Base-by-base conservation (phyloP, 2,113 vertebrate species). In the Actinemys pallida region DNA sequence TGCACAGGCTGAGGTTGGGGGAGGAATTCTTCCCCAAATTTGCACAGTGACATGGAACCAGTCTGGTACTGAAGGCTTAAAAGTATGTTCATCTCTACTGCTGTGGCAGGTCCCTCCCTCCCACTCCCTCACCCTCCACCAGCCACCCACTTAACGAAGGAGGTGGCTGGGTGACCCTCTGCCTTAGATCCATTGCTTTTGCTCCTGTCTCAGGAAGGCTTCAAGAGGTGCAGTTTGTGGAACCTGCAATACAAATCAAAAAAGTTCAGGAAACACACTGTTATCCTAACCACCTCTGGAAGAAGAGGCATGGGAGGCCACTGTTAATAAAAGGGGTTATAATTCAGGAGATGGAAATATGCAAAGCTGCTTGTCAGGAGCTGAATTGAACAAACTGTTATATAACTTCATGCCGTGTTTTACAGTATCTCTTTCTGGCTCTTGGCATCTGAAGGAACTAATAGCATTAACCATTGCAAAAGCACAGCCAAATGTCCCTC, bases 401-500 rank as follows among this genome's bases (percentile, higher is more conserved):
- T 89, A 0, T 88, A 93, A 82, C 8, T 94, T 91, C 39, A 20
- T 19, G 65, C 35, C 13, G 7, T 72, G 35, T 39, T 72, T 88
- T 75, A 19, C 85, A 79, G 79, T 22, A 42, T 62, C 19, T 79
- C 69, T 81, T 90, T 92, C 42, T 86, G 27, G 76, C 82, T 25
- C 86, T 94, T 78, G 31, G 84, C 49, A 90, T 87, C 80, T 87
- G 72, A 84, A 86, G 65, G 92, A 97, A 90, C 87, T 92, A 89
- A 90, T 90, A 89, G 86, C 92, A 90, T 11, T 90, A 89, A 72
- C 45, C 52, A 11, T 62, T 83, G 49, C 1, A 3, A 39, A 54
- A 82, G 65, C 81, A 76, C 50, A 88, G 95, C 96, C 97, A 97
- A 95, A 90, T 96, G 91, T 92, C 94, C 92, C 96, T 97, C 85